These are phyloP conservation scores for Cheumatopsyche charites DNA, from an alignment of 1,140 invertebrate genomes.

Conservation along the genomic window DNA sequence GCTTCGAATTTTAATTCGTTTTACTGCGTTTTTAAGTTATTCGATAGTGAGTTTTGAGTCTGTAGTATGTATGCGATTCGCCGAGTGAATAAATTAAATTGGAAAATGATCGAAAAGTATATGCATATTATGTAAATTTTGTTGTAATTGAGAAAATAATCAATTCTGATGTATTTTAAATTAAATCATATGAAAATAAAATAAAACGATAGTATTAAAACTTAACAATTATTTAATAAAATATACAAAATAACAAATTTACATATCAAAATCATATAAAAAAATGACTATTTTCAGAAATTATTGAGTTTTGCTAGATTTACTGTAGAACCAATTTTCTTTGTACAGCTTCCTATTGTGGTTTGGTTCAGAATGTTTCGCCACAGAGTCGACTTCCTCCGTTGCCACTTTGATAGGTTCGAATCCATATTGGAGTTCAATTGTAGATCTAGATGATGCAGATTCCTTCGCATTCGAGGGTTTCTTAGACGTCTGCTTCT, in stretches of 20 bases:
- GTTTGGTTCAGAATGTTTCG: slow-evolving; percentile 53
- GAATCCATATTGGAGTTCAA: slow-evolving; percentile 58
- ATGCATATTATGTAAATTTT: too few relatives aligned
- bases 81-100: too few relatives aligned
- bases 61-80: too few relatives aligned
- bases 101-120: too few relatives aligned
- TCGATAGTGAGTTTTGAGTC: too few relatives aligned
- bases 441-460: slow-evolving; percentile 24
- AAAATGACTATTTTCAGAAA: background rate
- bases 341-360: slow-evolving; percentile 57
- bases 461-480: slow-evolving; percentile 28
- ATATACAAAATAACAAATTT: slow-evolving; percentile 21
- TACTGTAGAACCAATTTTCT: slow-evolving; percentile 59
- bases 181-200: too few relatives aligned
- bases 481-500: slow-evolving; percentile 13
- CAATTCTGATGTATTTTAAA: too few relatives aligned
- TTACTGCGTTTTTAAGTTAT: too few relatives aligned
- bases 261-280: background rate
- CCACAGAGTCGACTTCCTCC: slow-evolving; percentile 54
- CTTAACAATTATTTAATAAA: slow-evolving; percentile 15
- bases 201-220: slow-evolving; percentile 10
- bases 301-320: slow-evolving; percentile 50
- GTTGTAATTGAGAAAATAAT: too few relatives aligned
- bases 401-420: slow-evolving; percentile 52
- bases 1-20: too few relatives aligned